These are phyloP conservation scores for Dendrolimus punctatus DNA, from an alignment of 1,140 invertebrate species.

Conservation along the genomic window DNA sequence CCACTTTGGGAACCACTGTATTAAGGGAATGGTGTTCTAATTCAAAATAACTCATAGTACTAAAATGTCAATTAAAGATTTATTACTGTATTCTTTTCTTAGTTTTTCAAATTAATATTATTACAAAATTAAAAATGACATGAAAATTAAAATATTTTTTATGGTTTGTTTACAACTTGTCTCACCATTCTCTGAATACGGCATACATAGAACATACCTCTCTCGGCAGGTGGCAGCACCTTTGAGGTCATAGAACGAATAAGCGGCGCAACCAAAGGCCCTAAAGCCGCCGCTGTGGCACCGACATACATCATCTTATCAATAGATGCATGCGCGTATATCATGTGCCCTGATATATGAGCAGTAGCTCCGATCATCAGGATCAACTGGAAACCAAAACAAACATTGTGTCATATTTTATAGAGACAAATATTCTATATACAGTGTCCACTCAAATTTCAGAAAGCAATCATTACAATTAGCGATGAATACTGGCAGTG, in stretches of 20 bases:
- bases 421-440: background rate
- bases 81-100: too few relatives aligned
- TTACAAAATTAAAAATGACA: too few relatives aligned
- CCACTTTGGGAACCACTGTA: too few relatives aligned
- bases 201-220: slow-evolving; percentile 66
- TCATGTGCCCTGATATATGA: slow-evolving; percentile 77
- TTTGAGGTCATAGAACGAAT: slow-evolving; percentile 84
- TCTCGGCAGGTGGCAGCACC: slow-evolving; percentile 76
- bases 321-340: slow-evolving; percentile 74
- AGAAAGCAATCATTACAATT: too few relatives aligned
- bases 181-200: too few relatives aligned
- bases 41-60: too few relatives aligned
- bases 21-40: too few relatives aligned
- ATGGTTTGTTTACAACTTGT: too few relatives aligned
- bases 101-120: too few relatives aligned
- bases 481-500: too few relatives aligned
- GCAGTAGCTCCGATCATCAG: slow-evolving; percentile 78
- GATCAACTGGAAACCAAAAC: slow-evolving; percentile 65
- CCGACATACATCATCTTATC: slow-evolving; percentile 77
- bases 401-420: background rate
- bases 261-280: slow-evolving; percentile 81
- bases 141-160: too few relatives aligned
- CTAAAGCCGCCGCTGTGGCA: slow-evolving; percentile 77
- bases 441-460: background rate
- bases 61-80: too few relatives aligned